These are phyloP conservation scores for Cephus pygmeus DNA, from an alignment of 2,888 invertebrate species.

Conservation along the genomic window DNA sequence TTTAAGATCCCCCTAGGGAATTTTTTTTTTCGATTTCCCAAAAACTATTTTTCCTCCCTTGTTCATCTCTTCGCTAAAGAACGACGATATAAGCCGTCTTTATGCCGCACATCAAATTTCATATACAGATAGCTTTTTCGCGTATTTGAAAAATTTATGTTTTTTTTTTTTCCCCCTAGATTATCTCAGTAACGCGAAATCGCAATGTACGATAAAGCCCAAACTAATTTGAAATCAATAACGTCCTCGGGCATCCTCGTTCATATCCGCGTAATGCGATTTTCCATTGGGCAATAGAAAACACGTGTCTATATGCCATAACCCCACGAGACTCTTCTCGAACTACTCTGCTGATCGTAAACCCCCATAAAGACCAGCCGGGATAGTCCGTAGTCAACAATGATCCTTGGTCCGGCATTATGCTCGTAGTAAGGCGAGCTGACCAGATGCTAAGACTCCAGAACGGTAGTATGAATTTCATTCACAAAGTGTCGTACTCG, in stretches of 20 bases:
- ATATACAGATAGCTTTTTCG: background rate
- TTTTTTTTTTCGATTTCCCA: background rate
- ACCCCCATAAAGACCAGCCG: background rate
- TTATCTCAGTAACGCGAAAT: background rate
- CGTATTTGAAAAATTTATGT: background rate
- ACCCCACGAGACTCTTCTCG: background rate
- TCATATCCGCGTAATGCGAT: background rate
- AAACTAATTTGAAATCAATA: conserved; percentile 2
- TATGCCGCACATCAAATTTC: background rate
- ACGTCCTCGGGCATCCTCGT: background rate
- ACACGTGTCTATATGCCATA: background rate
- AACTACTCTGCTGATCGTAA: background rate
- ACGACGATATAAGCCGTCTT: background rate
- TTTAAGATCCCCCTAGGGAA: background rate
- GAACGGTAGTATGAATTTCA: conserved; percentile 49
- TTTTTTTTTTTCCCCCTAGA: background rate
- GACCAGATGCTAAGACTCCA: conserved; percentile 49
- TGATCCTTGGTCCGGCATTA: conserved; percentile 45
- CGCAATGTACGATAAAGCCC: background rate
- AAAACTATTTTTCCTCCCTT: background rate
- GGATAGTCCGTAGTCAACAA: conserved; percentile 12
- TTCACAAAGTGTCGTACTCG: conserved; percentile 50
- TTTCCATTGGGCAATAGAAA: conserved; percentile 2
- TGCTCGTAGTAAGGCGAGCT: conserved; percentile 49
- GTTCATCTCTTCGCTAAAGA: background rate